A percentile compares a stretch with the other conserved stretches of the same genome.
Evolutionary conservation across 2,113 vertebrate genomes (phyloP).

Genomic region (Vimba vimba): DNA sequence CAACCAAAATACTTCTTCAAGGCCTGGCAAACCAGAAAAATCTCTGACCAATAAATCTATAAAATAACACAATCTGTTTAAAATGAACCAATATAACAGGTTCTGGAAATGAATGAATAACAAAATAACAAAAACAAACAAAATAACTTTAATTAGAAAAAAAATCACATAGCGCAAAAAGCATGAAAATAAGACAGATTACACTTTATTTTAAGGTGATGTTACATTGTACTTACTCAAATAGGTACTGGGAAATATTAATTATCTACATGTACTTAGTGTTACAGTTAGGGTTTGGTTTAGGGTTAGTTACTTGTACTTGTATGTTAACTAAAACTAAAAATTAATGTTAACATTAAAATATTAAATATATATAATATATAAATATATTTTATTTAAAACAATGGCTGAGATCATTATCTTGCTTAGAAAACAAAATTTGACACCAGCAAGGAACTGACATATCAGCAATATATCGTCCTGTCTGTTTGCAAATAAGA

Average conservation of each 20-base stretch:
- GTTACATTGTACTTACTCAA: too few relatives aligned
- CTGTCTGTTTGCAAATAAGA: slow-evolving; percentile 75
- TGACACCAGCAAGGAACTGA: slow-evolving; percentile 63
- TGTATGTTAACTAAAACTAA: too few relatives aligned
- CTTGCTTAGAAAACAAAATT: slow-evolving; percentile 63
- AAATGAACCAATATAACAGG: background rate
- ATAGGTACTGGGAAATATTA: too few relatives aligned
- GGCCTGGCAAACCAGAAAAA: slow-evolving; percentile 68
- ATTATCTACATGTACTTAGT: too few relatives aligned
- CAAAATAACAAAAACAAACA: background rate
- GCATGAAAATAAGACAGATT: background rate
- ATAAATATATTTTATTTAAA: too few relatives aligned
- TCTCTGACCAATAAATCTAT: too few relatives aligned
- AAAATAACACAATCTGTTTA: too few relatives aligned
- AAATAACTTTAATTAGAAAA: background rate
- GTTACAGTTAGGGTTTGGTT: too few relatives aligned
- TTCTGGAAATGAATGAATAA: background rate
- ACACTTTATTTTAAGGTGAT: too few relatives aligned
- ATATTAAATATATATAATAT: too few relatives aligned
- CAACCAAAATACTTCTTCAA: slow-evolving; percentile 80
- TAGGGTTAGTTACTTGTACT: too few relatives aligned
- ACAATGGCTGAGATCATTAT: slow-evolving; percentile 67
- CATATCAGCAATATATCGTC: slow-evolving; percentile 75
- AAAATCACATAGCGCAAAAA: background rate
- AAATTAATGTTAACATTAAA: too few relatives aligned